Evolutionary conservation across 1,140 invertebrate species (phyloP), one percentile per base, ranked within the genome.

Genomic region (Aphelenchoides avenae): DNA sequence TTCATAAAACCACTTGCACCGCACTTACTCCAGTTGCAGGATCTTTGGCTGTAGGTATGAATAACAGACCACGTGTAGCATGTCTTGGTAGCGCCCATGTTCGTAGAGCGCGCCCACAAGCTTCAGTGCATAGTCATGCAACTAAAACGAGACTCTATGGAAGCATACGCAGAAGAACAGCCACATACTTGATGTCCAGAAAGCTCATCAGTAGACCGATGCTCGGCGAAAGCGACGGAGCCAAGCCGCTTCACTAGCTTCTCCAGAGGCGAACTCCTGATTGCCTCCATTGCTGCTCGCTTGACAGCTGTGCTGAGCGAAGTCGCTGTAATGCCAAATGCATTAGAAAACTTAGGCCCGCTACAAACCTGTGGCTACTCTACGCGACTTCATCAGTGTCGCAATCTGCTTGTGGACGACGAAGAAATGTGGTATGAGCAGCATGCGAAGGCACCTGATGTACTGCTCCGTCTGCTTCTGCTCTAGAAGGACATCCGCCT

Each of bases 31-130:
- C 29, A 43, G 13, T 41, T 31, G 26, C 46, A 33, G 52, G 34
- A 77, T 69, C 52, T 73, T 77, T 30, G 71, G 67, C 15, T 75
- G 71, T 1, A 75, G 26, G 50, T 61, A 75, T 13, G 74, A 68
- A 46, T 75, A 77, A 43, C 68, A 72, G 52, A 73, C 69, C 31
- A 76, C 64, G 34, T 64, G 44, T 11, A 75, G 57, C 31, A 67
- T 57, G 36, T 77, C 74, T 24, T 53, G 30, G 43, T 69, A 73
- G 20, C 54, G 49, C 18, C 57, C 42, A 34, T 57, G 36, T 20
- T 57, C 43, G 26, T 64, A 40, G 3, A 74, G 40, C 40, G 44
- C 44, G 50, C 77, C 74, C 15, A 73, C 50, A 30, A 75, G 41
- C 49, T 68, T 68, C 11, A 75, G 40, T 11, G 61, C 73, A 31